Evolutionary conservation across 2,113 vertebrate species (phyloP).

Genomic region (Tricholaema leucomelas): DNA sequence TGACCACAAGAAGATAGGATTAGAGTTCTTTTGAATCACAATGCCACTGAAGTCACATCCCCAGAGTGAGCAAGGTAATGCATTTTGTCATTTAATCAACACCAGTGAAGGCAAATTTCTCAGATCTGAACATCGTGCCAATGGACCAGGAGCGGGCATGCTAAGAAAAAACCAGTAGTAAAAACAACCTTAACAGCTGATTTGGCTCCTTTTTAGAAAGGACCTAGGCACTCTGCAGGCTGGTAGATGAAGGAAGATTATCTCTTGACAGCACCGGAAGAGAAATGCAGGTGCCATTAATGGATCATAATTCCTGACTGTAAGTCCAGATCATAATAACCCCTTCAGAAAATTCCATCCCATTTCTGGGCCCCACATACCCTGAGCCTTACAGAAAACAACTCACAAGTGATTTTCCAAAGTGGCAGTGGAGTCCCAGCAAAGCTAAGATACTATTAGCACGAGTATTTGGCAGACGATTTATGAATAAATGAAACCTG

Average conservation of each 20-base stretch:
- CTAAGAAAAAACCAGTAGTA: slow-evolving; percentile 11
- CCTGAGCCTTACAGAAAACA: not conserved
- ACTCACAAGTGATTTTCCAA: not conserved
- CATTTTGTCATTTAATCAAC: not conserved
- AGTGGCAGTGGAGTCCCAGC: not conserved
- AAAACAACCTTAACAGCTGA: not conserved
- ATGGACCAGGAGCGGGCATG: not conserved
- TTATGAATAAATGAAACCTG: not conserved
- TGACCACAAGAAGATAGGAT: not conserved
- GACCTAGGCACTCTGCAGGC: not conserved
- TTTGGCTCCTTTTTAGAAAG: not conserved
- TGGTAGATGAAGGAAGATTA: not conserved
- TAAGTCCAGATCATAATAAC: not conserved
- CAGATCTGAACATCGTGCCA: not conserved
- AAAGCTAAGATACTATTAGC: not conserved
- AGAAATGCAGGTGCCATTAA: not conserved
- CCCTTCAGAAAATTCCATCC: slow-evolving; percentile 2
- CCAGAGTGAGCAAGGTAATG: not conserved
- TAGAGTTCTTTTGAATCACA: not conserved
- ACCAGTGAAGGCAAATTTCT: not conserved
- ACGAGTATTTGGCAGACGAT: not conserved
- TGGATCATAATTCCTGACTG: not conserved
- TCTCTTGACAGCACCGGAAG: not conserved
- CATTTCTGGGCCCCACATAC: not conserved
- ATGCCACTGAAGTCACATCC: not conserved